Evolutionary conservation across 1,140 invertebrate genomes (phyloP).

Genomic region (Adoxophyes honmai): DNA sequence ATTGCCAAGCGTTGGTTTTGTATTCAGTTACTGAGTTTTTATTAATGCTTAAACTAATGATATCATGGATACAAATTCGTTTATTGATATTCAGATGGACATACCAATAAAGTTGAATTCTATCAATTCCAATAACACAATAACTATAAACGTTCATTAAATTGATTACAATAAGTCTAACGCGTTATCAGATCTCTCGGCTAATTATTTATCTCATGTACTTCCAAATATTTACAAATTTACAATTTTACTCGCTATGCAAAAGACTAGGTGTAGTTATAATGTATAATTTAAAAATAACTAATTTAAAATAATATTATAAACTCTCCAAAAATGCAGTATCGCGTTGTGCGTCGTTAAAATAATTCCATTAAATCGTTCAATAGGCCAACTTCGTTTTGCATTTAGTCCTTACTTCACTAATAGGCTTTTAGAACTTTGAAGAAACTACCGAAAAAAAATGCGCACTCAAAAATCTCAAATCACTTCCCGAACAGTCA

Average conservation of each 20-base stretch:
- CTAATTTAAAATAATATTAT: constrained; percentile 26
- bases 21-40: constrained; percentile 44
- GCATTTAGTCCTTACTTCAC: constrained; percentile 6
- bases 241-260: constrained; percentile 44
- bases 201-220: constrained; percentile 29
- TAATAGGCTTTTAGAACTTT: constrained; percentile 21
- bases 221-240: constrained; percentile 49
- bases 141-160: constrained; percentile 45
- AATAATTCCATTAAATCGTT: neutral
- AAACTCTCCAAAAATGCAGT: constrained; percentile 2
- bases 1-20: constrained; percentile 70
- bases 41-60: constrained; percentile 60
- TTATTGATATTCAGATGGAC: constrained; percentile 67
- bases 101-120: constrained; percentile 52
- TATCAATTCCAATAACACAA: constrained; percentile 62
- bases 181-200: constrained; percentile 27
- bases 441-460: constrained; percentile 20
- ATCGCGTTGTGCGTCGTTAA: neutral
- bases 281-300: constrained; percentile 41
- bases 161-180: constrained; percentile 30
- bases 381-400: constrained; percentile 3
- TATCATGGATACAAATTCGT: constrained; percentile 71
- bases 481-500: constrained; percentile 29
- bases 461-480: constrained; percentile 22
- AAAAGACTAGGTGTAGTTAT: constrained; percentile 62